Evolutionary conservation across 1,140 invertebrate genomes (phyloP).

Genomic region (Drosophila arawakana): DNA sequence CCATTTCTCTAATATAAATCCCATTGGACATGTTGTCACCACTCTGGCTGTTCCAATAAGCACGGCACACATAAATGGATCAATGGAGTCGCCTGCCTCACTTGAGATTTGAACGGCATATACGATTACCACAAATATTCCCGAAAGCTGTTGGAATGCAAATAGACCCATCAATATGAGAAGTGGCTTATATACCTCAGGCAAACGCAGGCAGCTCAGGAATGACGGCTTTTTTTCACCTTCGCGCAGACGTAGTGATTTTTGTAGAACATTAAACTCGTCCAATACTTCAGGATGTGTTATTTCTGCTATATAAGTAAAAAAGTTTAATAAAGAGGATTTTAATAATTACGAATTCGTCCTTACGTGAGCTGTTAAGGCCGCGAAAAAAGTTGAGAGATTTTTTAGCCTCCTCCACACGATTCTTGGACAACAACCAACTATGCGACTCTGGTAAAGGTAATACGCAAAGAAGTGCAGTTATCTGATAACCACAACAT

Average conservation of each 20-base stretch:
- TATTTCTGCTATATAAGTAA: slow-evolving; percentile 54
- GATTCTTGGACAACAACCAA: slow-evolving; percentile 87
- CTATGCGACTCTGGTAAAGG: slow-evolving; percentile 90
- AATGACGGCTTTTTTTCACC: slow-evolving; percentile 73
- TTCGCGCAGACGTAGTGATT: slow-evolving; percentile 64
- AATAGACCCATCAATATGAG: slow-evolving; percentile 88
- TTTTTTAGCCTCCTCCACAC: slow-evolving; percentile 85
- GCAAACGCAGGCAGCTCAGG: slow-evolving; percentile 48
- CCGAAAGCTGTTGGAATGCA: slow-evolving; percentile 92
- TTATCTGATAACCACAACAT: slow-evolving; percentile 86
- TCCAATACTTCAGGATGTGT: slow-evolving; percentile 82
- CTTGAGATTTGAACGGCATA: slow-evolving; percentile 89
- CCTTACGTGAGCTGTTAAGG: slow-evolving; percentile 80
- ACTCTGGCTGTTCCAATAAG: slow-evolving; percentile 86
- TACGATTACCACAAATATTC: slow-evolving; percentile 91
- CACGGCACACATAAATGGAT: slow-evolving; percentile 87
- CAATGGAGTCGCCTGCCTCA: slow-evolving; percentile 86
- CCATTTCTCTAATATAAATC: slow-evolving; percentile 86
- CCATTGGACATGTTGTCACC: slow-evolving; percentile 85
- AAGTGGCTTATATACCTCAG: slow-evolving; percentile 87
- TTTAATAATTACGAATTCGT: not conserved
- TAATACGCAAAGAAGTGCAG: slow-evolving; percentile 85
- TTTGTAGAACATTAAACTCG: slow-evolving; percentile 70
- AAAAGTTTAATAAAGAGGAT: not conserved
- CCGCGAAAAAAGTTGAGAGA: slow-evolving; percentile 86